These are phyloP conservation scores for Natator depressus DNA, from an alignment of 2,113 vertebrate species.

Conservation along the genomic window DNA sequence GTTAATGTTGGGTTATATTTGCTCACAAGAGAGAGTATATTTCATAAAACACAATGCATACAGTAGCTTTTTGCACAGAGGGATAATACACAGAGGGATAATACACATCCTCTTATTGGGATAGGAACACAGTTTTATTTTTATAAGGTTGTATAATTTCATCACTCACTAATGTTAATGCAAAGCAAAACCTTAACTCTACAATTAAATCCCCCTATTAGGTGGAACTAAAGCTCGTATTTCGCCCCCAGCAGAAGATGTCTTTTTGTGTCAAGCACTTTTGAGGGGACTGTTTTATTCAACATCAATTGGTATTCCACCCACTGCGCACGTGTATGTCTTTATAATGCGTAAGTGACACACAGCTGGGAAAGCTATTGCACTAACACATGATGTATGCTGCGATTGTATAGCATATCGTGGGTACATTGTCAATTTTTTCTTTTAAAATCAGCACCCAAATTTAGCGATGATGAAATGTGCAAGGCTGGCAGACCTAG, in stretches of 20 bases:
- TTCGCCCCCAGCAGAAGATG: neutral
- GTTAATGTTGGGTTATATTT: neutral
- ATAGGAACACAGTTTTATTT: conserved; percentile 50
- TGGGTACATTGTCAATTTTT: neutral
- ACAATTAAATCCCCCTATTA: neutral
- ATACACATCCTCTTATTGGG: conserved; percentile 36
- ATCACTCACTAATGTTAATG: conserved; percentile 42
- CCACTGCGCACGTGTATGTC: neutral
- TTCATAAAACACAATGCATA: neutral
- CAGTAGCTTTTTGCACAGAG: neutral
- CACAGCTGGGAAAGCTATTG: neutral
- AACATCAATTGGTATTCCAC: neutral
- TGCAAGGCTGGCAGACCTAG: neutral
- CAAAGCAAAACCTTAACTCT: neutral
- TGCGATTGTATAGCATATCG: neutral
- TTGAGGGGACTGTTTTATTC: neutral
- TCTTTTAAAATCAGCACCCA: neutral
- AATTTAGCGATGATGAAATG: neutral
- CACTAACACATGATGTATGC: neutral
- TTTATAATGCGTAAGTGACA: neutral
- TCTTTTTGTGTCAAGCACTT: neutral
- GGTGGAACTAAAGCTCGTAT: conserved; percentile 26
- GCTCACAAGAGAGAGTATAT: conserved; percentile 41
- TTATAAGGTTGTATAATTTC: conserved; percentile 47
- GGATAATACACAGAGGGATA: neutral